phyloP scores from a whole-genome alignment of 2,797 vertebrate species.

The Enoplosus armatus region DNA sequence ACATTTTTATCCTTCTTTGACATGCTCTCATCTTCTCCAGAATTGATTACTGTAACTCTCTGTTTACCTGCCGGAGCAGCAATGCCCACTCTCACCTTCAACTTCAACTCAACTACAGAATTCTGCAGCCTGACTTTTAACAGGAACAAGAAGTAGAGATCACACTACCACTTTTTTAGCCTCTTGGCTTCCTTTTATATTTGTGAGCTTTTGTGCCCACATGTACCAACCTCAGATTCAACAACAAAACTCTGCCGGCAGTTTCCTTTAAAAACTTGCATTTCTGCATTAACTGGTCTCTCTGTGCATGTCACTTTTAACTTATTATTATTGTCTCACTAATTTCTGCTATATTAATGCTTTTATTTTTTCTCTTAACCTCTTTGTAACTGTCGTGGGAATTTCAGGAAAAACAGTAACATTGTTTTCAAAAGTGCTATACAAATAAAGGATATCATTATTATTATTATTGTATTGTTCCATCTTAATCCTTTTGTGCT shows the following conservation, averaged over 20 bases:
- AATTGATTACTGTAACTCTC: neutral
- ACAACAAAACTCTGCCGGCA: neutral
- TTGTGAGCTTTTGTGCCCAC: too few relatives aligned
- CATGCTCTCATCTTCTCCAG: neutral
- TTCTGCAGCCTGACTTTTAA: neutral
- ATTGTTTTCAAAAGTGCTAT: neutral
- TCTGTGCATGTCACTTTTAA: neutral
- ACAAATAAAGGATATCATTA: neutral
- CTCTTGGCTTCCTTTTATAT: neutral
- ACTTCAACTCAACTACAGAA: neutral
- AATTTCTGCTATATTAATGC: neutral
- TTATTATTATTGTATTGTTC: neutral
- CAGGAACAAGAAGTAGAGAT: neutral
- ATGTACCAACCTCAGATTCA: neutral
- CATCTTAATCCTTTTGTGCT: slow-evolving; percentile 3
- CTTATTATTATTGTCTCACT: neutral
- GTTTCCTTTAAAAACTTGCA: neutral
- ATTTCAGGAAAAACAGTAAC: too few relatives aligned
- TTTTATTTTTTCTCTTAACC: neutral
- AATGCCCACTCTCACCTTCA: neutral
- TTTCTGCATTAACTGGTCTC: neutral
- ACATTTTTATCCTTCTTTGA: neutral
- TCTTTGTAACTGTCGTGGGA: neutral
- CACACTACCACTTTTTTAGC: neutral
- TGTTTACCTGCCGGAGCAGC: neutral